Conservation (phyloP, 1,140 invertebrate species). For the Papilio polytes region DNA sequence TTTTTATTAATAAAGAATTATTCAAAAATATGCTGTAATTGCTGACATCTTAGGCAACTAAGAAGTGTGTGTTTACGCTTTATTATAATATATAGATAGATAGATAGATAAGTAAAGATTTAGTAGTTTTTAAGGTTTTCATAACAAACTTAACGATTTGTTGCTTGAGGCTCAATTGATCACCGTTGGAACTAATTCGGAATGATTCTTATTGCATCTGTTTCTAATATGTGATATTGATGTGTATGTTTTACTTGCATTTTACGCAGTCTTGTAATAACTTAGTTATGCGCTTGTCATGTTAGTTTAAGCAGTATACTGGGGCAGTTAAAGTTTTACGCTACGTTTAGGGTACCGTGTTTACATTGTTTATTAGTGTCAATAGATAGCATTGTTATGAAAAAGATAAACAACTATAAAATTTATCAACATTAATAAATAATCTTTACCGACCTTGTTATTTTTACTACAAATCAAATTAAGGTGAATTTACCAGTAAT, state of each 20-base stretch:
- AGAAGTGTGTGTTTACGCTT: too few relatives aligned
- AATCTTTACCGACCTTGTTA: neutral
- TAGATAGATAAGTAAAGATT: too few relatives aligned
- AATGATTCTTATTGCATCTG: too few relatives aligned
- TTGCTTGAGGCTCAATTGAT: neutral
- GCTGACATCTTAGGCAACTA: too few relatives aligned
- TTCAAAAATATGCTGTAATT: too few relatives aligned
- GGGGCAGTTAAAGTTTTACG: neutral
- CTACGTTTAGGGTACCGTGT: neutral
- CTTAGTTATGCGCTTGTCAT: neutral
- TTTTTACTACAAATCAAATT: neutral
- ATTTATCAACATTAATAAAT: neutral
- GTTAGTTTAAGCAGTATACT: neutral
- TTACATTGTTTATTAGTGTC: neutral
- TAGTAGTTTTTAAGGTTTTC: neutral
- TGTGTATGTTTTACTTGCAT: neutral
- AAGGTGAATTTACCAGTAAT: too few relatives aligned
- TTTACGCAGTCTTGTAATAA: neutral
- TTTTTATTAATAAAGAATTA: too few relatives aligned
- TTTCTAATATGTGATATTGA: neutral
- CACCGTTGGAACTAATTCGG: too few relatives aligned
- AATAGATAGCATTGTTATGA: neutral
- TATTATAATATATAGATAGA: too few relatives aligned
- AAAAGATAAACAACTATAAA: neutral
- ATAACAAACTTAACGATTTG: neutral